Evolutionary conservation across 2,113 vertebrate genomes (phyloP).

Genomic region (Rhizomys pruinosus): DNA sequence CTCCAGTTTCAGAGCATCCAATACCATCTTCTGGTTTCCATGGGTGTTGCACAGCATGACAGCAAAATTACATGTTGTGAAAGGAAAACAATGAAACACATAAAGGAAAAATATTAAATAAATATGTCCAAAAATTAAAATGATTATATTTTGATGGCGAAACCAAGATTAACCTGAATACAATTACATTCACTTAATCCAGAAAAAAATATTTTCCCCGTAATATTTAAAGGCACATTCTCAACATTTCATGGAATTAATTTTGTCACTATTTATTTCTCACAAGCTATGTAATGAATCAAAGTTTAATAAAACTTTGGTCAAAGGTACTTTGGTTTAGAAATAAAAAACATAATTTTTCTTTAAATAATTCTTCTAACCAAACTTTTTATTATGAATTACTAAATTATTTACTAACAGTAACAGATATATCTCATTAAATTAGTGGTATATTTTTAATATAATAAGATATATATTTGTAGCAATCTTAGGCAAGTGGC

Average conservation of each 20-base stretch:
- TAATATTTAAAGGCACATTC: neutral
- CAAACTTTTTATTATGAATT: neutral
- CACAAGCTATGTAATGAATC: neutral
- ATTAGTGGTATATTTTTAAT: neutral
- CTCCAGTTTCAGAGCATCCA: too few species aligned
- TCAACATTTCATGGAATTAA: neutral
- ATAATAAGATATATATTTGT: too few species aligned
- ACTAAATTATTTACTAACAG: neutral
- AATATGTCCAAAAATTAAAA: neutral
- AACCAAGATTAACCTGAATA: neutral
- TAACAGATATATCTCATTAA: neutral
- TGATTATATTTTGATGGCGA: neutral
- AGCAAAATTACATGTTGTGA: too few species aligned
- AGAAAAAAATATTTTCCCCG: neutral
- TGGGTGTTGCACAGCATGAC: too few species aligned
- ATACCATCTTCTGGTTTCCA: too few species aligned
- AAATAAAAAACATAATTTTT: neutral
- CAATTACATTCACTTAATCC: neutral
- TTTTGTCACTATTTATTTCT: neutral
- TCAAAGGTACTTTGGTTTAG: neutral
- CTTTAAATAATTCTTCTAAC: constrained; percentile 1
- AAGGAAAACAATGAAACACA: too few species aligned
- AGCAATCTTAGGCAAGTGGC: neutral
- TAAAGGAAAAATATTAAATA: too few species aligned
- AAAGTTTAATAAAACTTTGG: neutral